Conservation (phyloP, 1,140 invertebrate genomes). For the Gonatopus flavifemur region DNA sequence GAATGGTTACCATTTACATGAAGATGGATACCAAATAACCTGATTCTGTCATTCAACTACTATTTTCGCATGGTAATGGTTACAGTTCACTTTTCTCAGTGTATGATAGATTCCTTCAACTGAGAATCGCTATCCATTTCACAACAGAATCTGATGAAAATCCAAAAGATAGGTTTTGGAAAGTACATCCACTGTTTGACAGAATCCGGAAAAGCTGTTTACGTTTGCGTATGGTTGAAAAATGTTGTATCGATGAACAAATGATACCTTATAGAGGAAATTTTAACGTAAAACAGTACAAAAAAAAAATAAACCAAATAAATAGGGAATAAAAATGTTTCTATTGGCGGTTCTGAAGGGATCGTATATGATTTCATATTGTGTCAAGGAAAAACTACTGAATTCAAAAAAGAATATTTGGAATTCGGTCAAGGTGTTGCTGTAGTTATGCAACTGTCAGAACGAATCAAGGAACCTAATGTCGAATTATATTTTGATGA, state of each 20-base stretch:
- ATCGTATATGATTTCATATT: slow-evolving; percentile 32
- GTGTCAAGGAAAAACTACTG: slow-evolving; percentile 33
- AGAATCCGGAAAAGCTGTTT: slow-evolving; percentile 28
- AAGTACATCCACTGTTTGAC: slow-evolving; percentile 35
- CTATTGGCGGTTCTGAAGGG: slow-evolving; percentile 2
- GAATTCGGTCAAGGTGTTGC: slow-evolving; percentile 25
- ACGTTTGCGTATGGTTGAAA: slow-evolving; percentile 23
- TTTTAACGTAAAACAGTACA: slow-evolving; percentile 30
- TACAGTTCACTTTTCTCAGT: too few species aligned
- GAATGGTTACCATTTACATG: too few species aligned
- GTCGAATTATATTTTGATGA: too few species aligned
- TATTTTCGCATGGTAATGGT: too few species aligned
- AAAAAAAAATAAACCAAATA: slow-evolving; percentile 30
- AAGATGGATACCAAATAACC: too few species aligned
- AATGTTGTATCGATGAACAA: slow-evolving; percentile 34
- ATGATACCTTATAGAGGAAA: slow-evolving; percentile 34
- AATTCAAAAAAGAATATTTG: slow-evolving; percentile 20
- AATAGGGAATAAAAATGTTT: slow-evolving; percentile 26
- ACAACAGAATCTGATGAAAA: slow-evolving; percentile 25
- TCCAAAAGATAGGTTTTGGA: slow-evolving; percentile 34
- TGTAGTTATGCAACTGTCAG: slow-evolving; percentile 26
- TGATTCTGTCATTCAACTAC: too few species aligned
- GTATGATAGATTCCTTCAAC: slow-evolving; percentile 29
- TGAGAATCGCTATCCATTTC: slow-evolving; percentile 32
- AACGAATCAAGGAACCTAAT: slow-evolving; percentile 12